Evolutionary conservation across 2,113 vertebrate species (phyloP), one percentile per base, ranked within the genome.

Genomic region (Lathamus discolor): DNA sequence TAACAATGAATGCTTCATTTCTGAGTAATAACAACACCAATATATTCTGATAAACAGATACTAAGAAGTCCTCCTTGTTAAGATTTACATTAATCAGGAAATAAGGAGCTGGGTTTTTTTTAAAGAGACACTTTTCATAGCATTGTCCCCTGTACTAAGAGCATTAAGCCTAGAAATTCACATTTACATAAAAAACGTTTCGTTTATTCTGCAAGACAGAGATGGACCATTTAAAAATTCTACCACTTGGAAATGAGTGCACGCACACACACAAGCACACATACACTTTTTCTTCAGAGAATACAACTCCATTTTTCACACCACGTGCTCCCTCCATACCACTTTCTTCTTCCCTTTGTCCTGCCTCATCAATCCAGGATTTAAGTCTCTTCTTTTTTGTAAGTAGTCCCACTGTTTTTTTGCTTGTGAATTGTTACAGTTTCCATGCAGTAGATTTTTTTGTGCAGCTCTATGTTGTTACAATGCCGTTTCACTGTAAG

Each of bases 321-420:
- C 14, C 23, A 24, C 35, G 62, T 52, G 7, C 17, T 88, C 10
- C 22, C 31, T 74, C 44, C 35, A 3, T 15, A 37, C 6, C 12
- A 22, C 70, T 92, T 87, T 48, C 35, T 59, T 94, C 49, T 79
- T 76, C 22, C 23, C 13, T 86, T 77, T 83, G n/a, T 66, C 7
- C 8, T 88, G 27, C 31, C 24, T 70, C 15, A 20, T 66, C 41
- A 74, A 5, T 54, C 15, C 41, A 69, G 54, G 49, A 83, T 80
- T 62, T 70, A 16, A 88, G 18, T 48, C 23, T n/a, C 5, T 49
- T 84, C 39, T 90, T 48, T 84, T 49, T 76, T 95, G 37, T 66
- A 86, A 70, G 57, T 31, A 78, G 43, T 44, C 29, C 17, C 64
- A 52, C 72, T 93, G 68, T 52, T 82, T 92, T 92, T 91, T 89